Evolutionary conservation across 2,797 vertebrate species (phyloP), one percentile per base, ranked within the genome.

Genomic region (Labroides dimidiatus): DNA sequence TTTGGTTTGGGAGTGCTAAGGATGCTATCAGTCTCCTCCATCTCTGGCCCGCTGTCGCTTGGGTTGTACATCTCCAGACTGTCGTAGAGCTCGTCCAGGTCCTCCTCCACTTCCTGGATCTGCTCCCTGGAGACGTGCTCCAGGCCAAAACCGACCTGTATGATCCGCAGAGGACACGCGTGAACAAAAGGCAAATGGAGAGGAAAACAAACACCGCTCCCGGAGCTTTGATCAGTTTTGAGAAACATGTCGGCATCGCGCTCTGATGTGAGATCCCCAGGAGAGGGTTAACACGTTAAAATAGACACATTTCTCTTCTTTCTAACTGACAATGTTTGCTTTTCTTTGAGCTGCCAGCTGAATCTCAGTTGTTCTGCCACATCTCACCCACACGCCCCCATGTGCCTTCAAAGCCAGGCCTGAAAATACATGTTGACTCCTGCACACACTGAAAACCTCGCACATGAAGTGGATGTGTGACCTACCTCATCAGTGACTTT

Each of bases 51-150:
- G 0, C 97, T 99, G 94, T 99, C 97, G 4, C 97, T 98, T 82
- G 97, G 97, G 90, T 99, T 99, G 91, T 98, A 99, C 93, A 99
- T 97, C 87, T 99, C 97, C 84, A 99, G 90, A 69, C 97, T 99
- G 88, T 99, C 97, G 6, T 99, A 99, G 5, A 99, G 95, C 78
- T 98, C 96, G 23, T 98, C 97, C 84, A 99, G 87, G 68, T 99
- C 97, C 89, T 98, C 97, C 77, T 99, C 97, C 59, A 96, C 97
- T 80, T 98, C 97, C 83, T 96, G 96, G 72, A 97, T 96, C 94
- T 99, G 96, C 91, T 98, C 97, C 78, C 91, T 93, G 52, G 95
- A 98, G 72, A 96, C 94, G 2, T 94, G 93, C 77, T 97, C 96
- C 80, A 98, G 84, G 0, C 95, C 95, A 3, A 97, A 97, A 1